These are phyloP conservation scores for Pituophis catenifer DNA, from an alignment of 2,113 vertebrate genomes.

Conservation along the genomic window DNA sequence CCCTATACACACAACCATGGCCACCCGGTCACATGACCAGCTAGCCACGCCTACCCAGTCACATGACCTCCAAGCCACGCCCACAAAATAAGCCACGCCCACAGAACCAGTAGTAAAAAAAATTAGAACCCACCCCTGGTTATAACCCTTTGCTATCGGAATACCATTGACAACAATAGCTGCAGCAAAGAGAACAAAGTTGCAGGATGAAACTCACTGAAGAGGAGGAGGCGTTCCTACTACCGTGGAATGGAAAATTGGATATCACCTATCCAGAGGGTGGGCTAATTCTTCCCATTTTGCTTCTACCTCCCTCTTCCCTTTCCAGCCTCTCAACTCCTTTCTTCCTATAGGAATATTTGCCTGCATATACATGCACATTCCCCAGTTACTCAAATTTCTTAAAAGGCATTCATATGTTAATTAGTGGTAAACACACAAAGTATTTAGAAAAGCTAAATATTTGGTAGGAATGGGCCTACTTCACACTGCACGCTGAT, in stretches of 20 bases:
- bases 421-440: background rate
- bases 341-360: background rate
- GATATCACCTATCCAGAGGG: background rate
- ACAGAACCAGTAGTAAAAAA: too few species aligned
- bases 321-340: background rate
- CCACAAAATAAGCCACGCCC: too few species aligned
- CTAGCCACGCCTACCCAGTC: too few species aligned
- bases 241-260: background rate
- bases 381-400: background rate
- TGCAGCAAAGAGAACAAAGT: background rate
- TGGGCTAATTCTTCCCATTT: background rate
- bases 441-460: background rate
- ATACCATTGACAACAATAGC: background rate
- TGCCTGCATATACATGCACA: background rate
- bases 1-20: too few species aligned
- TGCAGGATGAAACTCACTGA: background rate
- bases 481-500: background rate
- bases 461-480: background rate
- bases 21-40: too few species aligned
- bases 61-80: too few species aligned
- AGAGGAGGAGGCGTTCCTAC: background rate
- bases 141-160: background rate
- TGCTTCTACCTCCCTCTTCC: background rate
- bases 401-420: background rate
- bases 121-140: too few species aligned